Base-by-base conservation (phyloP, 2,113 vertebrate species). In the Varanus komodoensis region DNA sequence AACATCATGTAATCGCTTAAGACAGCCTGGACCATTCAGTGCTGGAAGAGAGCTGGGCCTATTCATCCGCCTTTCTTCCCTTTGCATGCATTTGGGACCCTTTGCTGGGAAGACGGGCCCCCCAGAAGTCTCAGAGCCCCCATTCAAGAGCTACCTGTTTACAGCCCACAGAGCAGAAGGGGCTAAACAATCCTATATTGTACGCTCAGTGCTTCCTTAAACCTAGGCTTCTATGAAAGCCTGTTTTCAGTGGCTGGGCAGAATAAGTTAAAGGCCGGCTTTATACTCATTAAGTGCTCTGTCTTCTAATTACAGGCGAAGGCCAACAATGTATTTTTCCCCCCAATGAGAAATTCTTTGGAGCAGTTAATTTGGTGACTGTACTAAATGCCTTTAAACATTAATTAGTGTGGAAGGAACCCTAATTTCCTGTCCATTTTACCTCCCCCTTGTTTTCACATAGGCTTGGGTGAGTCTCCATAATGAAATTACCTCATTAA, bases 401-500 rank as follows among this genome's bases (percentile, higher is more conserved):
- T 99, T 99, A 98, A 99, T 99, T 98, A 99, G 98, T 97, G 98
- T 98, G 97, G 97, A 98, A 98, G 98, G 98, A 99, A 98, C 98
- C 98, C 98, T 98, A 98, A 98, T 99, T 98, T 98, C 96, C 96
- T 97, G 96, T 98, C 97, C 97, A 95, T 98, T 64, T 98, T 98
- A 97, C 96, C 97, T 77, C 88, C 95, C 97, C 96, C 97, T 96
- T 96, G 93, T 97, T 97, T 98, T 97, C 97, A 96, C 97, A 97
- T 96, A 98, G 97, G 97, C 96, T 97, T 98, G 97, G 97, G 97
- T 97, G 97, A 98, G 97, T 96, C 96, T 96, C 95, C 93, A 96
- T 98, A 98, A 99, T 99, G 98, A 99, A 99, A 99, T 99, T 98
- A 99, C 98, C 98, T 98, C 98, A 98, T 99, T 99, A 99, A 98